These are phyloP conservation scores for Tinea pellionella DNA, from an alignment of 2,888 invertebrate genomes.

Conservation along the genomic window DNA sequence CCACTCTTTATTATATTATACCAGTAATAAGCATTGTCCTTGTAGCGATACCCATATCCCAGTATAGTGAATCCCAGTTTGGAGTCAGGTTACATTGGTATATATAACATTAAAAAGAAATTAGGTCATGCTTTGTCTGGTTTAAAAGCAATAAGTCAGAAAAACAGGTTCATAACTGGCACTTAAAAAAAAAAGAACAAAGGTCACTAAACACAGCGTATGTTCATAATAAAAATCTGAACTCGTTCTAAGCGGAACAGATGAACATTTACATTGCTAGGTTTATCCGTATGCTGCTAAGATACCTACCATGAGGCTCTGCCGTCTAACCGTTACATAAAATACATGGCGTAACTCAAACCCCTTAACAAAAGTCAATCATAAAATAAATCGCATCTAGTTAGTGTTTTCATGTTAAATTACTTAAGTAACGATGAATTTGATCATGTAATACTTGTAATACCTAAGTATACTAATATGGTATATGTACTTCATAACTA, in stretches of 20 bases:
- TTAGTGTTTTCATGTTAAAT: too few relatives aligned
- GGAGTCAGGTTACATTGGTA: too few relatives aligned
- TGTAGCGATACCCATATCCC: too few relatives aligned
- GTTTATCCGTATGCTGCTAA: neutral
- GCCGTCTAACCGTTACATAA: neutral
- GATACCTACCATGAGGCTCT: neutral
- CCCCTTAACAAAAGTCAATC: neutral
- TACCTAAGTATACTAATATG: too few relatives aligned
- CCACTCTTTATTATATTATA: too few relatives aligned
- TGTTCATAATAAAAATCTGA: neutral
- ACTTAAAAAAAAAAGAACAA: neutral
- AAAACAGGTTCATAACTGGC: neutral
- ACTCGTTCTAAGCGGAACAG: conserved; percentile 4
- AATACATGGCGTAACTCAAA: neutral
- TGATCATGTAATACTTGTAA: too few relatives aligned
- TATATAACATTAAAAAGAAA: too few relatives aligned
- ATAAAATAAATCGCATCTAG: neutral
- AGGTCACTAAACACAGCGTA: neutral
- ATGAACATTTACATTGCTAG: conserved; percentile 5
- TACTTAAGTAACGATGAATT: too few relatives aligned
- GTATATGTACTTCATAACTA: too few relatives aligned
- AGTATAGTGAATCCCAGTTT: too few relatives aligned
- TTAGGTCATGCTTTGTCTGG: neutral
- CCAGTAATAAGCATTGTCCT: too few relatives aligned
- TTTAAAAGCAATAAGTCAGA: neutral